Percentiles rank a stretch among this genome's conserved stretches.
These are phyloP conservation scores for Stomatorhinus walkeri DNA, from an alignment of 2,797 vertebrate species.

Conservation along the genomic window DNA sequence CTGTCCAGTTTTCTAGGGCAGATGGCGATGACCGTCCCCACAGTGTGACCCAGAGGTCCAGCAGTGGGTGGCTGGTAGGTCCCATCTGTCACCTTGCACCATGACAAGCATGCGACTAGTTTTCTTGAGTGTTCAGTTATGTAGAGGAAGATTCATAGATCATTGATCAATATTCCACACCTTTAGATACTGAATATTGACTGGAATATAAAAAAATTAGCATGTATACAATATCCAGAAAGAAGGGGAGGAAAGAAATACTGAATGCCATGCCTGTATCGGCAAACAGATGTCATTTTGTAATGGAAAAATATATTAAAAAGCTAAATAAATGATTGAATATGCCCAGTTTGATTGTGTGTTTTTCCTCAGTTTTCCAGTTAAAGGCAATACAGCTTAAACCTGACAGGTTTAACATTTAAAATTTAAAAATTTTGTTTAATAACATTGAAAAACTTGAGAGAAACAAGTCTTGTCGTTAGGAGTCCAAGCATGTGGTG, in stretches of 20 bases:
- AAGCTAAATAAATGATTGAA: constrained; percentile 47
- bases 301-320: constrained; percentile 45
- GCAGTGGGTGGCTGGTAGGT: constrained; percentile 33
- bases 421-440: background rate
- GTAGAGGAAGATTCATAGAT: constrained; percentile 42
- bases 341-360: constrained; percentile 47
- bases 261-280: constrained; percentile 32
- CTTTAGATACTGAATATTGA: constrained; percentile 46
- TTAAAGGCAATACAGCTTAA: constrained; percentile 23
- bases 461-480: background rate
- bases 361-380: constrained; percentile 44
- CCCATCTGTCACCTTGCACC: constrained; percentile 4
- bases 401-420: constrained; percentile 1
- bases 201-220: constrained; percentile 45
- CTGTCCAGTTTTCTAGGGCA: constrained; percentile 39
- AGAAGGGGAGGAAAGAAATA: constrained; percentile 44
- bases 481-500: background rate
- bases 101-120: constrained; percentile 27
- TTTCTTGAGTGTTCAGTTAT: constrained; percentile 45
- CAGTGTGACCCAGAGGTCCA: constrained; percentile 41
- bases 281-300: constrained; percentile 34
- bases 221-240: constrained; percentile 14
- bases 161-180: constrained; percentile 41
- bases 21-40: constrained; percentile 39
- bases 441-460: background rate